phyloP scores from a whole-genome alignment of 2,888 invertebrate species.

The Drosophila mayaguana region DNA sequence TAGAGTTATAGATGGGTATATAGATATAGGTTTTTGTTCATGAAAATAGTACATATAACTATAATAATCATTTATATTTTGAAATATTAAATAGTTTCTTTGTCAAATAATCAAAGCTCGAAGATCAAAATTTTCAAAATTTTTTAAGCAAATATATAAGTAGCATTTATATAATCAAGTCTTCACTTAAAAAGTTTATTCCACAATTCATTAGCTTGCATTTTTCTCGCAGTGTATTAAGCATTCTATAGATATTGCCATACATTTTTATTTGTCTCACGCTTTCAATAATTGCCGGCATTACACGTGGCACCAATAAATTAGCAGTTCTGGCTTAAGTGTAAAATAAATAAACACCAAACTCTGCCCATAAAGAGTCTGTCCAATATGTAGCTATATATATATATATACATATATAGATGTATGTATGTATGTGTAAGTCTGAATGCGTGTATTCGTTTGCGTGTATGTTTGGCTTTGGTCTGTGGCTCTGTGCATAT shows the following conservation, averaged over 20 bases:
- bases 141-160: too few species aligned
- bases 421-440: neutral
- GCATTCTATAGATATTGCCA: constrained; percentile 52
- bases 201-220: neutral
- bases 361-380: constrained; percentile 38
- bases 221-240: constrained; percentile 15
- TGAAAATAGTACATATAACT: too few species aligned
- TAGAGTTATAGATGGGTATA: too few species aligned
- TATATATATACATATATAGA: neutral
- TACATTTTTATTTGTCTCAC: constrained; percentile 80
- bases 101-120: too few species aligned
- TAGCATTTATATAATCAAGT: too few species aligned
- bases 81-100: too few species aligned
- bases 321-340: constrained; percentile 66
- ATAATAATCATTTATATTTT: too few species aligned
- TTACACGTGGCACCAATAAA: constrained; percentile 79
- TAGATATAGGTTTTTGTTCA: too few species aligned
- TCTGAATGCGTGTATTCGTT: neutral
- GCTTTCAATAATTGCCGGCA: constrained; percentile 79
- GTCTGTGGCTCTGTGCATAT: constrained; percentile 34
- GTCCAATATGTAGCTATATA: neutral
- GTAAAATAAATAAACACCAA: constrained; percentile 62
- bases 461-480: constrained; percentile 2
- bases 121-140: too few species aligned
- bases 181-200: too few species aligned